phyloP scores from a whole-genome alignment of 2,888 invertebrate species.

The Melinopterus prodromus region DNA sequence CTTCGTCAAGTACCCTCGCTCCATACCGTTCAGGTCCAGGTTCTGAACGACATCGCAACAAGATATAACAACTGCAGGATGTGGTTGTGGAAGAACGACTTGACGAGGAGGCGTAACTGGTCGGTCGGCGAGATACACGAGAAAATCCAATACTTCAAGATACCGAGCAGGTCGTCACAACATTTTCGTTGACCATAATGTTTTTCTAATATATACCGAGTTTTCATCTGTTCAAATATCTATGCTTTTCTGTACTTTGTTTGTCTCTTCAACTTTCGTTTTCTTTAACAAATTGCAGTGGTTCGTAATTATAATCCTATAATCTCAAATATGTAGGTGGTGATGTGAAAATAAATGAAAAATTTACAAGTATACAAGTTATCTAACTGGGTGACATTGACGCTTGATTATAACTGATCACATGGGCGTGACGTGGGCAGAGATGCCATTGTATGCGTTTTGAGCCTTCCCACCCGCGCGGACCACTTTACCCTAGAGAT shows the following conservation, averaged over 20 bases:
- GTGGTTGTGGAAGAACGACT: constrained; percentile 68
- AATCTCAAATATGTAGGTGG: too few relatives aligned
- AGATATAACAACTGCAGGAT: constrained; percentile 76
- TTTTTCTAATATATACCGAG: not conserved
- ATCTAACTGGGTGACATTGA: too few relatives aligned
- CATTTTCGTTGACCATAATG: not conserved
- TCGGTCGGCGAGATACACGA: constrained; percentile 49
- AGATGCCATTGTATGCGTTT: too few relatives aligned
- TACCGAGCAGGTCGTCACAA: constrained; percentile 30
- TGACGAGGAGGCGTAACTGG: constrained; percentile 48
- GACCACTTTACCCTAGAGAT: too few relatives aligned
- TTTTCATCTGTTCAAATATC: not conserved
- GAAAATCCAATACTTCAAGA: constrained; percentile 42
- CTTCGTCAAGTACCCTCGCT: constrained; percentile 45
- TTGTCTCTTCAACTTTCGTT: too few relatives aligned
- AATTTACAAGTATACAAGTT: too few relatives aligned
- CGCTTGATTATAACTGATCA: too few relatives aligned
- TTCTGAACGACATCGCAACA: constrained; percentile 67
- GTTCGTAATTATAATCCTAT: too few relatives aligned
- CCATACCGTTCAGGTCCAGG: constrained; percentile 58
- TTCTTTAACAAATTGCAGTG: too few relatives aligned
- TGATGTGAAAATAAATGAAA: too few relatives aligned
- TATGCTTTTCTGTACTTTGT: not conserved
- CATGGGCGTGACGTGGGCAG: too few relatives aligned
- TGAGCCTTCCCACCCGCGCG: too few relatives aligned